Evolutionary conservation across 1,140 invertebrate species (phyloP), one percentile per base, ranked within the genome.

Genomic region (Diorhabda elongata): DNA sequence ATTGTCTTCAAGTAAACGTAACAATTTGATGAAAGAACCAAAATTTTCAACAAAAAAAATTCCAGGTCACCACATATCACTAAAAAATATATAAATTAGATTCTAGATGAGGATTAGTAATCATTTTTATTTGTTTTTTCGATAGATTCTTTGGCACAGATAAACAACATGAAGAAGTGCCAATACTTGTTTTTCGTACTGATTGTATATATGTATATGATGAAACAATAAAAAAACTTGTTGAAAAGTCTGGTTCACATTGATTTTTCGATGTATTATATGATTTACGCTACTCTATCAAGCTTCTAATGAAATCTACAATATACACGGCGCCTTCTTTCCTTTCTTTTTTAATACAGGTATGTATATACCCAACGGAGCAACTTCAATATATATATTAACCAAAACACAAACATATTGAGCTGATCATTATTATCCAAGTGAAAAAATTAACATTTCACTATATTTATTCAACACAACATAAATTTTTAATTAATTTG

Each of bases 261-360:
- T 57, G 68, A 71, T 68, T 47, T 66, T 73, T 75, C 73, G 75
- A 76, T 76, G 75, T 76, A 76, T 71, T 61, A 76, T 72, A 74
- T 73, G 75, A 69, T 73, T 75, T 70, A 74, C 69, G 72, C 73
- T 75, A 74, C 69, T 70, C 71, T 74, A 64, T 45, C 67, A 76
- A 76, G 75, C 75, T 68, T 70, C 74, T 75, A 75, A 69, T 69
- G 52, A 60, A 67, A 59, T 72, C 66, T 73, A 70, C 70, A 71
- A 70, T 75, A 74, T 71, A 73, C 72, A 71, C 68, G 71, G 71
- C 67, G 71, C 71, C 71, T 61, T 58, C 71, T 73, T 61, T 58
- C 67, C 66, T 73, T 64, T 66, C 71, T 67, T 67, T 56, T 44
- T 66, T 62, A 58, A 41, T 62, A 57, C 61, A 43, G 56, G 60